Base-by-base conservation (phyloP, 2,797 vertebrate genomes). In the Heteromormyrus szaboi region DNA sequence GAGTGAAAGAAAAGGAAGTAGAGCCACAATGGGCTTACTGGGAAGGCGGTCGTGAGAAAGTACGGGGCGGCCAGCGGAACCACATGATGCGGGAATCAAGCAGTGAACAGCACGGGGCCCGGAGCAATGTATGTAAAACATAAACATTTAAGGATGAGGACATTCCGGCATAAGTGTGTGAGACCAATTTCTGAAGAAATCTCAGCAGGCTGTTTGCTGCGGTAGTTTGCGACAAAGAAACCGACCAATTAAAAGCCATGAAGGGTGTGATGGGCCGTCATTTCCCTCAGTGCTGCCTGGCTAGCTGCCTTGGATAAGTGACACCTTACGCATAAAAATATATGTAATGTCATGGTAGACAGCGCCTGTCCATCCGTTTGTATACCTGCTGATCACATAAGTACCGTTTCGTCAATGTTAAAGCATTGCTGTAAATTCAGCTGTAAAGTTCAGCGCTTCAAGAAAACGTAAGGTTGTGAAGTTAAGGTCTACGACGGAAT, bases 21-120 rank as follows among this genome's bases (percentile, higher is more conserved):
- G 37, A 46, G 14, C 17, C 76, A 81, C 76, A 81, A 81, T 81
- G 76, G 41, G 76, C 41, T 81, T 11, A 81, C 76, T 81, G 76
- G 76, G 41, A 81, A 6, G 41, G 76, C 76, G 76, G 76, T 46
- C 72, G 72, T 79, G 72, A 79, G 72, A 79, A 79, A 79, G 72
- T 44, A 17, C 37, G 41, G 41, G 62, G 72, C 37, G 72, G 72
- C 72, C 72, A 79, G 41, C 1, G 41, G 76, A n/a, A 44, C 41
- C 19, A 81, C 41, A 79, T 44, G 76, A 81, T 8, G 12, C 19
- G 8, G 17, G 37, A 22, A 81, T 44, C 76, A 81, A 22, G 76
- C 76, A 44, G 76, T 81, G 76, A 81, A 46, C 76, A 46, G 76
- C 41, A 81, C 41, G 41, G 7, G 41, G 19, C 41, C 33, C 76